Base-by-base conservation (phyloP, 2,113 vertebrate genomes). In the Egretta garzetta region DNA sequence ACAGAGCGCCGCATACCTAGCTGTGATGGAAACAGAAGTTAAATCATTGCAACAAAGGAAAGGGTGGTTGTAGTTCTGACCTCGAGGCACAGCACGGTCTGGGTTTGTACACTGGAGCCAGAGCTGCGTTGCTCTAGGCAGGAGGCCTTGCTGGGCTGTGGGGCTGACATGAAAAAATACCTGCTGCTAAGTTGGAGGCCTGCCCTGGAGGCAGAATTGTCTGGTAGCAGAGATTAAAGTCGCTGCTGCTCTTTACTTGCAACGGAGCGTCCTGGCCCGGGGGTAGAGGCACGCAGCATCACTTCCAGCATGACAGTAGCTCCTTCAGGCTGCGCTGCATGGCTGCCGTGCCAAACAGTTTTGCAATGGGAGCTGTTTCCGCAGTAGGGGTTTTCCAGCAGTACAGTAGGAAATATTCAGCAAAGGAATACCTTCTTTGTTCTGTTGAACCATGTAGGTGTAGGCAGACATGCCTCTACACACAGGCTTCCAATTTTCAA, bases 221-320 rank as follows among this genome's bases (percentile, higher is more conserved):
- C 55, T 85, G 72, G 56, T 93, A 67, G 32, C 39, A 87, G 52
- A 83, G 90, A 95, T 89, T 72, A 96, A 95, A 97, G 49, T 50
- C 37, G n/a, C 4, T 10, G 3, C n/a, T 49, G 73, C 27, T 93
- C 56, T 93, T 55, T 82, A 8, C 27, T 80, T 63, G 80, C 30
- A 93, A 84, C 59, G 5, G 9, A 35, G 49, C 32, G 30, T 66
- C 88, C 50, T 86, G 49, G 58, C 37, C 60, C 27, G 35, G n/a
- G 74, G 80, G 32, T 9, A 72, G 37, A 82, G 33, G 49, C 68
- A 20, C 2, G 4, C 3, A 1, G 16, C 49, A 52, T 84, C 76
- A 12, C 63, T 91, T 73, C n/a, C 79, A 90, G 15, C 53, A 9
- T 17, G 3, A 58, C 56, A 35, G 73, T n/a, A 85, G 35, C 68